Evolutionary conservation across 2,113 vertebrate genomes (phyloP).

Genomic region (Archilochus colubris): DNA sequence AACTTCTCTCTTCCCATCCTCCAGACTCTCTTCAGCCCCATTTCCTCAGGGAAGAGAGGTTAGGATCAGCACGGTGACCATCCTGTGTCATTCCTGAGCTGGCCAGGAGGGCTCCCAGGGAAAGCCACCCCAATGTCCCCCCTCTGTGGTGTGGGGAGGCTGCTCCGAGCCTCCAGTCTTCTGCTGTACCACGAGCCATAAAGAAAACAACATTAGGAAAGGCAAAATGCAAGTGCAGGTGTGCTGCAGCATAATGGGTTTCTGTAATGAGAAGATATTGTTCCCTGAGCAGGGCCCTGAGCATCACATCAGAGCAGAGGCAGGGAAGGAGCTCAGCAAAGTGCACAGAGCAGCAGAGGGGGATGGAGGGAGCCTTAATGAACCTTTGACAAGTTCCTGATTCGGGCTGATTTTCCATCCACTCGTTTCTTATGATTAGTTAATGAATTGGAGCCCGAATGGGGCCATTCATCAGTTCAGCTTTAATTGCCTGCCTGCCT

Average conservation of each 20-base stretch:
- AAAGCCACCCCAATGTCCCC: neutral
- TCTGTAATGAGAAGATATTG: neutral
- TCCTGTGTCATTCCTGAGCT: neutral
- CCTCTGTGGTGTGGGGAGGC: neutral
- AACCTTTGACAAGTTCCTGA: neutral
- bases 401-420: neutral
- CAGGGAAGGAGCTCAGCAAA: neutral
- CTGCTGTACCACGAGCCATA: neutral
- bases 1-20: neutral
- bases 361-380: neutral
- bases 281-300: neutral
- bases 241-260: accelerated
- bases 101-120: neutral
- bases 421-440: neutral
- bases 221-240: neutral
- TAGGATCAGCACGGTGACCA: neutral
- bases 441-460: neutral
- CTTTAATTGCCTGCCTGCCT: neutral
- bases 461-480: neutral
- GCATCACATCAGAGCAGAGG: too few species aligned
- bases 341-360: accelerated
- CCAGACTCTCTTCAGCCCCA: neutral
- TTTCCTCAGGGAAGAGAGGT: neutral
- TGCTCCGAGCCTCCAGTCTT: neutral
- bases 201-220: neutral